Evolutionary conservation across 1,140 invertebrate species (phyloP), one percentile per base, ranked within the genome.

Genomic region (Eriosoma lanigerum): DNA sequence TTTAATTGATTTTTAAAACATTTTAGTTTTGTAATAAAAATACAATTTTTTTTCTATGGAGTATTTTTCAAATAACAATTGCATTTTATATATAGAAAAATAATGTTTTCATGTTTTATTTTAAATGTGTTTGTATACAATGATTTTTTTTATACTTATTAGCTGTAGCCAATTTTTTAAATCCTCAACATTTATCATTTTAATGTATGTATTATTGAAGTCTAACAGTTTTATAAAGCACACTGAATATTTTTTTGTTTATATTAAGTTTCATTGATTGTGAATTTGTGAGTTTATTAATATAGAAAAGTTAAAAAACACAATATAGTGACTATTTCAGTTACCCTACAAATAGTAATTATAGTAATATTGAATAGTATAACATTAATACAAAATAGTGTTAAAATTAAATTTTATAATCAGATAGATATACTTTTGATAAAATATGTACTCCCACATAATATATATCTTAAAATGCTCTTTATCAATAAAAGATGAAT

Each of bases 51-150:
- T 70, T 54, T 62, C 38, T 62, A 78, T 56, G 48, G 73, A 78
- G 75, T 78, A 78, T 78, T 60, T 78, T 78, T 78, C 29, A 75
- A 60, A 60, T n/a, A 56, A 62, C n/a, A 46, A 60, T 26, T 26
- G 10, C 6, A 26, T 78, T 78, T 78, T 78, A n/a, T 76, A 60
- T 8, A 38, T 38, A 38, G 19, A 17, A 60, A 17, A 76, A 56
- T 24, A 15, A 46, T 76, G n/a, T n/a, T n/a, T n/a, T n/a, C n/a
- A n/a, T 58, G 21, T 70, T 70, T 72, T 50, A 24, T 68, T 68
- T 17, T 3, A 24, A 24, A 10, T 48, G 4, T 48, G 21, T 48
- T 68, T 68, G 5, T 26, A 17, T 68, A 26, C n/a, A 48, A 68
- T 48, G 5, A 26, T 29, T 3, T 68, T 48, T 9, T 68, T 8